phyloP scores from a whole-genome alignment of 2,888 invertebrate genomes.

The Ochropacha duplaris region DNA sequence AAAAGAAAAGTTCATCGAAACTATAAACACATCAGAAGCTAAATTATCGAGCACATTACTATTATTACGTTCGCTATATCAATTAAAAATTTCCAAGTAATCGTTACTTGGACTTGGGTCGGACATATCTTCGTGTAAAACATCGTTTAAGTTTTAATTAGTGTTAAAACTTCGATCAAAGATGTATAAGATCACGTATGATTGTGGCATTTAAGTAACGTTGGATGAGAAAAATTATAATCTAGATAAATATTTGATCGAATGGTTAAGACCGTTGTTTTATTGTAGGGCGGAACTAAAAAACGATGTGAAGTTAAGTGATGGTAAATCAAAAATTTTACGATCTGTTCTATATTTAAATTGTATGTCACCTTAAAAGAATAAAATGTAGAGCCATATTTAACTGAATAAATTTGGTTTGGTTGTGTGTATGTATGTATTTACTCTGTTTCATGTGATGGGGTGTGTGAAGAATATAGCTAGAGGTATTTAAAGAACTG shows the following conservation, averaged over 20 bases:
- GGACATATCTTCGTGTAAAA: background rate
- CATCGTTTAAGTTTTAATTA: background rate
- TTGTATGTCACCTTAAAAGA: too few species aligned
- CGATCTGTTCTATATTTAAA: background rate
- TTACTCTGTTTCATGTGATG: too few species aligned
- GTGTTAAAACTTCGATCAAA: background rate
- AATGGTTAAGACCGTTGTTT: background rate
- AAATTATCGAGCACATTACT: background rate
- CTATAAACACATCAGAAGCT: background rate
- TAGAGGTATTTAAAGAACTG: too few species aligned
- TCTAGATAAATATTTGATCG: background rate
- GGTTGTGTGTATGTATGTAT: too few species aligned
- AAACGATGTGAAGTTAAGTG: background rate
- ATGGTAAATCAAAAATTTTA: background rate
- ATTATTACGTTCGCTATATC: background rate
- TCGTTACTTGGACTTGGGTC: background rate
- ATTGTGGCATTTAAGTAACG: background rate
- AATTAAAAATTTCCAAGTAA: constrained; percentile 5
- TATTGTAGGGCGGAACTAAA: background rate
- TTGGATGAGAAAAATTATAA: background rate
- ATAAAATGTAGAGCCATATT: too few species aligned
- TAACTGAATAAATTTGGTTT: too few species aligned
- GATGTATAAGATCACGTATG: constrained; percentile 3
- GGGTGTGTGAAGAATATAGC: too few species aligned
- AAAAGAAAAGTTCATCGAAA: background rate